These are phyloP conservation scores for Spongilla lacustris DNA, from an alignment of 37 sponge, comb jelly and placozoan genomes.

Conservation along the genomic window DNA sequence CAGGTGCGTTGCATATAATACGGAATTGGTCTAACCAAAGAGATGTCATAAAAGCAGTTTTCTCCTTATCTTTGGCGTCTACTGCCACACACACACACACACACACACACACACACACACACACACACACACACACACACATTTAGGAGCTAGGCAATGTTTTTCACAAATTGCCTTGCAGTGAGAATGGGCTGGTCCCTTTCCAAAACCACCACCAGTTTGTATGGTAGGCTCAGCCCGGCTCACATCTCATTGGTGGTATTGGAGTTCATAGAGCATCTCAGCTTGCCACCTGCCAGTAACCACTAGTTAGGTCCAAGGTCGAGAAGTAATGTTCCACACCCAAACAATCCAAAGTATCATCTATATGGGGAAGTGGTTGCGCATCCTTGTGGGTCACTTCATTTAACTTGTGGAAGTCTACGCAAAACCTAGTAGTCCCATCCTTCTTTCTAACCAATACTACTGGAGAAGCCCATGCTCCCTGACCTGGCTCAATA, in stretches of 20 bases:
- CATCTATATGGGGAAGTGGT: constrained; percentile 3
- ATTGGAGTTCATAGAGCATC: no score
- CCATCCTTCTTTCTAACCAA: constrained; percentile 21
- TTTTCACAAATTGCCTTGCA: no score
- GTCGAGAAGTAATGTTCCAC: constrained; percentile 1
- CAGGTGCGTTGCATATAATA: constrained; percentile 41
- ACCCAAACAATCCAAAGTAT: constrained; percentile 2
- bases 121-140: no score
- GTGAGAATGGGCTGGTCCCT: no score
- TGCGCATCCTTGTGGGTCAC: constrained; percentile 11
- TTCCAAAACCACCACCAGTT: no score
- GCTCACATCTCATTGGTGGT: no score
- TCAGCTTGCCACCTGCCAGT: constrained; percentile 16
- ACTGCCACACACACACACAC: no score
- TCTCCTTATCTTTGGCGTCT: not conserved
- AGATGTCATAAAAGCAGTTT: constrained; percentile 26
- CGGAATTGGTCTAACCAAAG: constrained; percentile 23
- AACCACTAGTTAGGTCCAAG: constrained; percentile 5
- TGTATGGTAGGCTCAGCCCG: no score
- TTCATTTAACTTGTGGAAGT: constrained; percentile 16
- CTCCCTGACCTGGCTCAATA: constrained; percentile 8
- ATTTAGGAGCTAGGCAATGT: no score
- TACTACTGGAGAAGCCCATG: constrained; percentile 19
- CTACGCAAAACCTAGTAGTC: constrained; percentile 12
- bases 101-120: no score